Evolutionary conservation across 2,113 vertebrate genomes (phyloP), one percentile per base, ranked within the genome.

Genomic region (Aphelocoma coerulescens): DNA sequence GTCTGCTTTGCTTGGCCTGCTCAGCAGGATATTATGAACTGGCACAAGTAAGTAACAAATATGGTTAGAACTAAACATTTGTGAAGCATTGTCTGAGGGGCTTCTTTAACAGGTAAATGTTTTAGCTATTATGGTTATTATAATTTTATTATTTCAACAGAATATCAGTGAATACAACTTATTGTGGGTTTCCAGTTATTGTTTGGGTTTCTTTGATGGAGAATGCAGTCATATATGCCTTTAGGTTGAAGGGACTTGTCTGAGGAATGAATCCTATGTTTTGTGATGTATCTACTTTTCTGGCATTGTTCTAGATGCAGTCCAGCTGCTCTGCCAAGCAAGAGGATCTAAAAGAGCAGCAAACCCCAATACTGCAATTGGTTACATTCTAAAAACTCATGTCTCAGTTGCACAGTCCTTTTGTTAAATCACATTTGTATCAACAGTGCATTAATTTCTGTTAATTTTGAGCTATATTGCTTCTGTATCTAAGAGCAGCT

Each of bases 21-120:
- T 99, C 99, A 10, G 99, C 99, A 78, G 99, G 99, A 43, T 99
- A 99, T 98, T 99, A 99, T 96, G 99, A 99, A 97, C 98, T 99
- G 96, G 99, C 99, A 97, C 99, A 99, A 99, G 99, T 99, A 97
- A 97, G 97, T 97, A 90, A 65, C 44, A 58, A 83, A 51, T 78
- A 3, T 3, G 35, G 3, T 71, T 41, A 6, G 61, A 48, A 7
- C 21, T 35, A 28, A 79, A 33, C n/a, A 48, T 59, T 79, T 61
- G 30, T 28, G 57, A 73, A 39, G 16, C 14, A 0, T 16, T 85
- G 19, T 37, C 27, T 37, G 20, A 61, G 44, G 44, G 35, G 9
- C 23, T 54, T 62, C 63, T 93, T 87, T 39, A 26, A 13, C n/a
- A 49, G 33, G 20, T 46, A 61, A 85, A 90, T 4, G 3, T 62